phyloP scores from a whole-genome alignment of 1,140 invertebrate genomes.

The Geopemphigus sp. region DNA sequence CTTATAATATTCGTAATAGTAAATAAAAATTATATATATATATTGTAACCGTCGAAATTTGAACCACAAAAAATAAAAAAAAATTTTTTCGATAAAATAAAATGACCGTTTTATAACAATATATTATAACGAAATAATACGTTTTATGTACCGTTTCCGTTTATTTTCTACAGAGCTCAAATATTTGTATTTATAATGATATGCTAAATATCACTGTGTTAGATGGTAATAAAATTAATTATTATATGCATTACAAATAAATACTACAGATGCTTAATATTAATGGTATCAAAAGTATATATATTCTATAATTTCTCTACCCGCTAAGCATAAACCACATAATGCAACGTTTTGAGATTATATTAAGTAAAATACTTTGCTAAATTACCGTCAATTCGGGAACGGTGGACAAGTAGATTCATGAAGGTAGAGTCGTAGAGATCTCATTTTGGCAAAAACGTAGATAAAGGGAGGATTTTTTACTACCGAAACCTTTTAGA shows the following conservation, averaged over 20 bases:
- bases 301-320: background rate
- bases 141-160: too few relatives aligned
- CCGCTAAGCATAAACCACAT: background rate
- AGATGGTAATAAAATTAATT: too few relatives aligned
- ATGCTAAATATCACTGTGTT: too few relatives aligned
- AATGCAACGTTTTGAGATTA: background rate
- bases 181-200: too few relatives aligned
- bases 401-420: slow-evolving; percentile 2
- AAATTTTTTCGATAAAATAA: too few relatives aligned
- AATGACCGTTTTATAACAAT: too few relatives aligned
- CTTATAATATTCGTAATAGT: background rate
- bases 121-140: too few relatives aligned
- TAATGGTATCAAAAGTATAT: too few relatives aligned
- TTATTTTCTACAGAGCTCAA: too few relatives aligned
- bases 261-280: too few relatives aligned
- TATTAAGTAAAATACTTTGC: background rate
- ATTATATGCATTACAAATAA: too few relatives aligned
- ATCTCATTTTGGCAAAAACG: background rate
- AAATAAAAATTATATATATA: background rate
- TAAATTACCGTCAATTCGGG: background rate
- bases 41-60: background rate
- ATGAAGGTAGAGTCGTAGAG: background rate
- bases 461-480: slow-evolving; percentile 10
- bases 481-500: slow-evolving; percentile 33
- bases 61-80: background rate